Evolutionary conservation across 2,888 invertebrate genomes (phyloP), one percentile per base, ranked within the genome.

Genomic region (Cephus nigrinus): DNA sequence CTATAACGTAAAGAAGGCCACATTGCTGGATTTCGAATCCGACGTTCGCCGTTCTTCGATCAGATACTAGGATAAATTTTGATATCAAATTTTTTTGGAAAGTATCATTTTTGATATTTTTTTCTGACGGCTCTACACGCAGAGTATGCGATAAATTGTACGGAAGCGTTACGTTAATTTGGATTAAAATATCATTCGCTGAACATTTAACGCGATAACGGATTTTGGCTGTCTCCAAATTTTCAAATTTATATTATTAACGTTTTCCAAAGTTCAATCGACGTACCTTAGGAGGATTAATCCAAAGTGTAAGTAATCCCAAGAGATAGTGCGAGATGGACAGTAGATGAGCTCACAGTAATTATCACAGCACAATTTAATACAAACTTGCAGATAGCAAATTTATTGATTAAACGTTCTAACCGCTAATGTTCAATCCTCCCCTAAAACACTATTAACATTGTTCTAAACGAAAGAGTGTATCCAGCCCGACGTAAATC

Each of bases 341-440:
- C 23, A 55, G 55, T 15, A 55, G 55, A 23, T 55, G 55, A 55
- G 55, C 55, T 79, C 74, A 73, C 75, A 74, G 77, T 74, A 73
- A 72, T 36, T 77, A 81, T 75, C 81, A 81, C 80, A 81, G 77
- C 81, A 81, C 81, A 79, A 75, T 77, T 76, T 74, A 55, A 55
- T 15, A 5, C 0, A 55, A 55, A 55, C 55, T 55, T 55, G 55
- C 55, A 23, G 55, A 55, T 55, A 23, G 55, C 1, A 55, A 55
- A 55, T 55, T 23, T 55, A 55, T 55, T 55, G 55, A 23, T 55
- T 55, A 23, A 55, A 55, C 55, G 55, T 55, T 55, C 55, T 55
- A 55, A 55, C 9, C 9, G 11, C 68, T 33, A 73, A 15, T 71
- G 33, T 30, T 75, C 15, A n/a, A 76, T 75, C n/a, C 68, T n/a